A percentile compares a stretch with the other conserved stretches of the same genome.
phyloP scores from a whole-genome alignment of 2,113 vertebrate species.

The Dromas ardeola region DNA sequence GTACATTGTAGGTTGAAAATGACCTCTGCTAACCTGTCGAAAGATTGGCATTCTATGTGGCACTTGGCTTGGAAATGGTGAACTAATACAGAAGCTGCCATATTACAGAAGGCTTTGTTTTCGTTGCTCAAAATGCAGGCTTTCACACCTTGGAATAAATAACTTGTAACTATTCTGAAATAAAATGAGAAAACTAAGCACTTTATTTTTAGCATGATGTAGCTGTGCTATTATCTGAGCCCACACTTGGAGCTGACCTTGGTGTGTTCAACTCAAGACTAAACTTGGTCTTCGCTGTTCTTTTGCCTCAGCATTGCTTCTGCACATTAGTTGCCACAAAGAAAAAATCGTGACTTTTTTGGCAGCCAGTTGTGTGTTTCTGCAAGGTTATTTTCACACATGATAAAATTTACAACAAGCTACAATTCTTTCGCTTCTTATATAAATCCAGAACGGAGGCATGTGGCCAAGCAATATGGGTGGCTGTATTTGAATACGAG shows the following conservation, averaged over 20 bases:
- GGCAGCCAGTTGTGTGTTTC: not conserved
- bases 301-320: not conserved
- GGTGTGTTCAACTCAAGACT: not conserved
- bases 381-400: not conserved
- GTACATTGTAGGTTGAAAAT: not conserved
- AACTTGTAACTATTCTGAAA: not conserved
- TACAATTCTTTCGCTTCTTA: not conserved
- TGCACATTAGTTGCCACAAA: not conserved
- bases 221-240: not conserved
- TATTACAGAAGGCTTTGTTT: not conserved
- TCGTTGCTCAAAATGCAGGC: not conserved
- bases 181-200: not conserved
- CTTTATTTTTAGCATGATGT: not conserved
- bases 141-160: not conserved
- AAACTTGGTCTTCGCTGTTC: not conserved
- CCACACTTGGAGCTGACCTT: not conserved
- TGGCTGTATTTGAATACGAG: not conserved
- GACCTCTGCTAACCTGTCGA: not conserved
- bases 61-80: not conserved
- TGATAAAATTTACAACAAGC: not conserved
- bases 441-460: not conserved
- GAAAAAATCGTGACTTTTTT: not conserved
- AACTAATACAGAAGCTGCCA: not conserved
- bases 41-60: not conserved
- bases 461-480: not conserved